Conservation (phyloP, 2,113 vertebrate genomes). For the Eurystomus gularis region DNA sequence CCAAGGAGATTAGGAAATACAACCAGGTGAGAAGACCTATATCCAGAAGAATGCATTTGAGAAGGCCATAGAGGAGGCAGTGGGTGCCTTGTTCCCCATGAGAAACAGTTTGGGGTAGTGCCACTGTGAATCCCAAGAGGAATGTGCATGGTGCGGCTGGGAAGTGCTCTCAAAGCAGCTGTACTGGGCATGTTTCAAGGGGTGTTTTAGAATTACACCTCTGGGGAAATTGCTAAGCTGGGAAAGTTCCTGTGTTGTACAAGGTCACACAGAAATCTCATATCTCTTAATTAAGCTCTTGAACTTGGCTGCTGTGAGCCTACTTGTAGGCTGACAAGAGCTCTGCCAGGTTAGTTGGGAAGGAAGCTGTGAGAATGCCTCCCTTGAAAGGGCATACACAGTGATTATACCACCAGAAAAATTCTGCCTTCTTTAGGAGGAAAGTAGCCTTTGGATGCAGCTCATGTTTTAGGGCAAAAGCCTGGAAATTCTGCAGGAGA, state of each 20-base stretch:
- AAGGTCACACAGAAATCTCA: not conserved
- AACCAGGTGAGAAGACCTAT: not conserved
- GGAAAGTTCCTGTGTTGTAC: conserved; percentile 5
- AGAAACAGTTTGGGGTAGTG: not conserved
- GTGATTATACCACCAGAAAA: not conserved
- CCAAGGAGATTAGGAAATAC: not conserved
- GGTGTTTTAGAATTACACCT: not conserved
- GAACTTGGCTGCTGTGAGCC: not conserved
- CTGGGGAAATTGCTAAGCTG: conserved; percentile 31
- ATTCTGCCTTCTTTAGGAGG: not conserved
- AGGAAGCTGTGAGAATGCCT: not conserved
- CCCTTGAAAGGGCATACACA: not conserved
- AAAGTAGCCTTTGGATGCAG: not conserved
- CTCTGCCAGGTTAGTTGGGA: not conserved
- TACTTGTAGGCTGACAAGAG: not conserved
- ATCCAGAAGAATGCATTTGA: not conserved
- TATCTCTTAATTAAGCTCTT: not conserved
- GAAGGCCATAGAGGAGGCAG: not conserved
- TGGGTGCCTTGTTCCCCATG: not conserved
- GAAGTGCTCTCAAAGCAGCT: not conserved
- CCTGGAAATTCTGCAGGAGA: not conserved
- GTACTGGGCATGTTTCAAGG: not conserved
- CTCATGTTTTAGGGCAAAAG: not conserved
- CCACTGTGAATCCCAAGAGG: not conserved
- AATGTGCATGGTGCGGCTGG: not conserved